Base-by-base conservation (phyloP, 2,113 vertebrate genomes). In the Empidonax alnorum region DNA sequence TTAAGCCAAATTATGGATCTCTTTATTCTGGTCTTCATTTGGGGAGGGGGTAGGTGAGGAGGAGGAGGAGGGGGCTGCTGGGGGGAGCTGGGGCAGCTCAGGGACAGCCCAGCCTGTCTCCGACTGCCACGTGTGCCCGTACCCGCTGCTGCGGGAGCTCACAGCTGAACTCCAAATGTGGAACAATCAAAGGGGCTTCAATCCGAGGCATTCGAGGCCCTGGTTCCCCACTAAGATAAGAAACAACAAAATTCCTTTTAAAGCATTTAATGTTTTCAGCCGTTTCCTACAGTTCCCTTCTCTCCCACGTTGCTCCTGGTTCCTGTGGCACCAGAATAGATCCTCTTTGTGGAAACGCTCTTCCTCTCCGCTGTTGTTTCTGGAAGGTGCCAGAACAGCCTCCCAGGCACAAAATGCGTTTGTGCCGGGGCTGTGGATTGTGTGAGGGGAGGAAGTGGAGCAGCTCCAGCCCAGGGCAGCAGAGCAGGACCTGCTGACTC, bases 251-350 rank as follows among this genome's bases (percentile, higher is more conserved):
- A 94, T 30, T 42, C 69, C 88, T 84, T 89, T 87, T 73, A 78
- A 80, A 89, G 55, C 62, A 24, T 13, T 59, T 67, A 17, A 41
- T 82, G 50, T 79, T 81, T 68, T 84, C 87, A 92, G 91, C 87
- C 30, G 3, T 95, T 97, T 94, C 93, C 95, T 93, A 75, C 62
- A 17, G 77, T 19, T 82, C 82, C 91, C 77, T 58, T 63, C 85
- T 94, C 77, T 91, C 93, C 89, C 95, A 77, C 44, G 27, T 92
- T 49, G 89, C 94, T 76, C 63, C 86, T 50, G 17, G 94, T 95
- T 96, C 92, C 88, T 93, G 87, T 84, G 66, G 81, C 91, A 83
- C 94, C 83, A 94, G 92, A 93, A 94, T 90, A 96, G 95, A 94
- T 88, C 73, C 91, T 85, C 90, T 80, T 47, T 69, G 82, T 91